Base-by-base conservation (phyloP, 2,888 invertebrate species). In the Metopia argyrocephala region DNA sequence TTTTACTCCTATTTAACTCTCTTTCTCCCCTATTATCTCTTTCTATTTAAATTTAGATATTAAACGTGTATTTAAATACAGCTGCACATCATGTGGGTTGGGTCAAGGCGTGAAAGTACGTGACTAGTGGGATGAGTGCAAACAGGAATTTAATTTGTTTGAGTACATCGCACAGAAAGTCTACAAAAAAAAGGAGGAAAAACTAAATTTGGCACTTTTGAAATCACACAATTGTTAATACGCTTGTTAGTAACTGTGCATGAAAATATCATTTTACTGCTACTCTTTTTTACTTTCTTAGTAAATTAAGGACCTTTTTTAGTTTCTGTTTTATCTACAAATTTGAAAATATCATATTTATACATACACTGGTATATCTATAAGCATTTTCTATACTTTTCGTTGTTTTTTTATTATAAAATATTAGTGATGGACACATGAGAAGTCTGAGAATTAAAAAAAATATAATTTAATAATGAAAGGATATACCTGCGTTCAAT, bases 81-180 rank as follows among this genome's bases (percentile, higher is more conserved):
- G 80, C 80, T 80, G 80, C 71, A 38, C 21, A 73, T 73, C 76
- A 80, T 73, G 71, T 80, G 80, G 80, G 76, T 48, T 76, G 76
- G 71, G 57, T 76, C 71, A 76, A 76, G 68, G 80, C 80, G 71
- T 76, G 62, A 80, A 76, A 80, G 56, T 64, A 64, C 57, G 57
- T 76, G 69, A 54, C 15, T 64, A 21, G 56, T 54, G 38, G 64
- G 64, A 65, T 76, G 57, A 68, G 48, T 21, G 45, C 46, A 45
- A 50, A 64, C 48, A 64, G 5, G 21, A 7, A 50, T 69, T 54
- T 28, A 76, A 56, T 56, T 61, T 54, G 61, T 74, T 65, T 18
- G 45, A 48, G 23, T 3, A 20, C 9, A 38, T 2, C 3, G 38
- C 2, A 27, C 31, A 66, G n/a, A 25, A 62, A 2, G 12, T 52